Base-by-base conservation (phyloP, 1,140 invertebrate genomes). In the Drosophila kohkoa region DNA sequence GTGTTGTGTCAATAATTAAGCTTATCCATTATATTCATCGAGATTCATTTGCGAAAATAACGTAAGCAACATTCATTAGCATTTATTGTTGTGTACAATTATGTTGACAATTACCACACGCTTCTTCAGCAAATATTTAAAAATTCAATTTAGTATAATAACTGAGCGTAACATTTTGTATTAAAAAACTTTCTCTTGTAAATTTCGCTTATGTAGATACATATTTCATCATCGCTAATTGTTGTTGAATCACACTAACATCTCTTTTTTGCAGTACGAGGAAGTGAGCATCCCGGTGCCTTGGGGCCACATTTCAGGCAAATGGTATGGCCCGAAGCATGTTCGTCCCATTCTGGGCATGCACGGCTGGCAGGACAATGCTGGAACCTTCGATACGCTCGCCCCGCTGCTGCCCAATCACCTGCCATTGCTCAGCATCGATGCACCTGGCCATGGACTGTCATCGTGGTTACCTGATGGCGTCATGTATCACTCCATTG, bases 351-450 rank as follows among this genome's bases (percentile, higher is more conserved):
- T 97, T 52, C 79, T 97, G 11, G 94, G 94, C 1, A 77, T 97
- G 45, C 96, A 97, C 87, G 96, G 96, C 1, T 96, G 96, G 96
- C 94, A 95, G 92, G 95, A 96, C 77, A 97, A 96, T 91, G 95
- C 95, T 10, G 95, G 95, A 2, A 95, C 95, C 1, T 97, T 96
- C 93, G 96, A 97, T 89, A 93, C 93, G 1, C 83, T 97, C 7
- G 94, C 95, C 15, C 95, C 95, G 11, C 80, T 95, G 25, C 82
- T 97, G 41, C 93, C 93, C 5, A 81, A 93, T 11, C 91, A 96
- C 75, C 78, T 94, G 1, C 93, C 94, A 4, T 93, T 96, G 67
- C 82, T 97, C 8, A 94, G 95, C 1, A 93, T 96, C 13, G 96
- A 96, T 92, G 94, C 96, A 38, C 96, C 95, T 0, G 96, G 92